Evolutionary conservation across 2,797 vertebrate species (phyloP), one percentile per base, ranked within the genome.

Genomic region (Prionace glauca): DNA sequence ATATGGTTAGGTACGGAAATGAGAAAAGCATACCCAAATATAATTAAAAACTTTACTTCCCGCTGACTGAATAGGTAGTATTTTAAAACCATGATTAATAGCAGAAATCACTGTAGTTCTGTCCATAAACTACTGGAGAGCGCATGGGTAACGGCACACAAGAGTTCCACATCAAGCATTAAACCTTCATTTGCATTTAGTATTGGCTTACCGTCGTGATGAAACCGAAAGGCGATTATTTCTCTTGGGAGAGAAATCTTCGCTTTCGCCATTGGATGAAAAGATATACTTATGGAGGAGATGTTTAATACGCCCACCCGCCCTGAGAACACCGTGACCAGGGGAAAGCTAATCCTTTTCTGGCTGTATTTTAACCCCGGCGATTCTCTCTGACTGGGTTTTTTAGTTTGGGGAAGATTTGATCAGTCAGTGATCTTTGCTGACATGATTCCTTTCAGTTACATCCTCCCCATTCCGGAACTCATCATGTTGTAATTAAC

Each of bases 401-500:
- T 26, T 29, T 56, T 94, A 12, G 24, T 72, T 32, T 71, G 93
- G 11, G 45, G 14, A 32, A 67, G 41, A 94, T 74, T 29, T 74
- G 69, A 69, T 50, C 16, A n/a, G 36, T 92, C 90, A 67, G 22
- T 22, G 22, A 94, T 94, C 65, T 26, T 41, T 24, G 29, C 24
- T 72, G 93, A 74, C 41, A 74, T 71, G 16, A 74, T 45, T 69
- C 36, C 91, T 22, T 93, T 41, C 62, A 41, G 24, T 72, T 50
- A 50, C 92, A 71, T 50, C 93, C 41, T 94, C 50, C 41, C 18
- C 69, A 94, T 74, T 74, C 67, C 71, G 93, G 71, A 67, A 72
- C 67, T 71, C 67, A 74, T 56, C 69, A 32, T 69, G 41, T 94
- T 94, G 45, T 94, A 94, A 94, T 94, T 94, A 94, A 94, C 45